These are phyloP conservation scores for Himalopsyche japonica DNA, from an alignment of 2,888 invertebrate genomes.

Conservation along the genomic window DNA sequence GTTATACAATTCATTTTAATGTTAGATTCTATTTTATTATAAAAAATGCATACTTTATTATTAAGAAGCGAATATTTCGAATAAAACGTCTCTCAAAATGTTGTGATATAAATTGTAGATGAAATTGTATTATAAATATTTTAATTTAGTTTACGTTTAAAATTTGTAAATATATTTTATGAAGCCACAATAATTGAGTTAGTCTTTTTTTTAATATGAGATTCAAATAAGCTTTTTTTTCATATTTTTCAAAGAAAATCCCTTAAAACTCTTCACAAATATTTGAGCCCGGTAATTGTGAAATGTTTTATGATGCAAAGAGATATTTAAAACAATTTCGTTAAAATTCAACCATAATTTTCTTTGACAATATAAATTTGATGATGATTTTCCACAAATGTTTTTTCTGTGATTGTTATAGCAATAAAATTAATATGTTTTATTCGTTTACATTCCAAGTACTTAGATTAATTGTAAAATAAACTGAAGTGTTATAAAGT, in stretches of 20 bases:
- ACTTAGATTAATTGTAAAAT: background rate
- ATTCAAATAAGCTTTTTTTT: background rate
- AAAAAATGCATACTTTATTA: background rate
- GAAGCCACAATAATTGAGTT: too few relatives aligned
- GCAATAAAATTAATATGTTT: background rate
- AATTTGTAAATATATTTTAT: too few relatives aligned
- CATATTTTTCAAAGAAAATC: background rate
- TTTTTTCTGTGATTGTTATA: background rate
- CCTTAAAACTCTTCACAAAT: conserved; percentile 33
- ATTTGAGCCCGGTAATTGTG: conserved; percentile 40
- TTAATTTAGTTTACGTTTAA: too few relatives aligned
- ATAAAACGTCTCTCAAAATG: background rate
- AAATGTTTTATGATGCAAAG: conserved; percentile 17
- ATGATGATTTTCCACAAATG: background rate
- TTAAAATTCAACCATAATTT: background rate
- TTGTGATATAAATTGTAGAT: background rate
- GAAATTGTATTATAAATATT: background rate
- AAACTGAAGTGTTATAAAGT: background rate
- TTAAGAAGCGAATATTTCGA: background rate
- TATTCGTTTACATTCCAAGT: background rate
- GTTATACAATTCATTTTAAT: too few relatives aligned
- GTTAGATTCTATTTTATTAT: too few relatives aligned
- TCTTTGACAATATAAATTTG: background rate
- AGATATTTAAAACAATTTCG: background rate
- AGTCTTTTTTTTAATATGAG: background rate